Base-by-base conservation (phyloP, 1,140 invertebrate species). In the Pogonus chalceus region DNA sequence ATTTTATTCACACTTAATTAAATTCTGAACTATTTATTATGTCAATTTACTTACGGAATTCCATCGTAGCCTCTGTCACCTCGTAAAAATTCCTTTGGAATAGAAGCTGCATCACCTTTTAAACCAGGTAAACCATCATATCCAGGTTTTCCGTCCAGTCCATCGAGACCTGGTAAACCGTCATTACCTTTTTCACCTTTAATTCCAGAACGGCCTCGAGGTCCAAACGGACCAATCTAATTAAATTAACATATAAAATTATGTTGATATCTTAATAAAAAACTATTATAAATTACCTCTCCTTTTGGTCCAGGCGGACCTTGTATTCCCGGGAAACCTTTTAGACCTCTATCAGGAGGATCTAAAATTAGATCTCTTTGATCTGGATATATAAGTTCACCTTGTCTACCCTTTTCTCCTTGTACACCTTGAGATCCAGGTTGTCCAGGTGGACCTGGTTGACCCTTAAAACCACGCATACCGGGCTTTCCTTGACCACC, bases 151-250 rank as follows among this genome's bases (percentile, higher is more conserved):
- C 78, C 80, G 23, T 76, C 69, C 43, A 57, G 54, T 46, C 78
- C 80, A n/a, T 68, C 21, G 1, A 56, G 20, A 48, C 82, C 82
- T 12, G 70, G 65, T 9, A 63, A 35, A 26, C 79, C 79, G 20
- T 35, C 23, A 1, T 73, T 67, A 48, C 84, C 84, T 39, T 60
- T 62, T 57, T 75, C 69, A 35, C 87, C 87, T 65, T 79, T 79
- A 1, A 56, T 12, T 4, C 85, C 86, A 0, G 2, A 0, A 1
- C 46, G n/a, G 21, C 73, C 73, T n/a, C 63, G 55, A 18, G 59
- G 68, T 3, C 84, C 85, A 16, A 57, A 57, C 18, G 59, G 59
- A 49, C 85, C 82, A 49, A 35, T 4, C 16, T 18, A 24, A n/a
- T 10, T 43, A 31, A 4, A 14, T 4, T 31, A 7, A 31, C 26